A percentile compares a stretch with the other conserved stretches of the same genome.
Conservation (phyloP, 2,113 vertebrate genomes). For the Entomyzon cyanotis region DNA sequence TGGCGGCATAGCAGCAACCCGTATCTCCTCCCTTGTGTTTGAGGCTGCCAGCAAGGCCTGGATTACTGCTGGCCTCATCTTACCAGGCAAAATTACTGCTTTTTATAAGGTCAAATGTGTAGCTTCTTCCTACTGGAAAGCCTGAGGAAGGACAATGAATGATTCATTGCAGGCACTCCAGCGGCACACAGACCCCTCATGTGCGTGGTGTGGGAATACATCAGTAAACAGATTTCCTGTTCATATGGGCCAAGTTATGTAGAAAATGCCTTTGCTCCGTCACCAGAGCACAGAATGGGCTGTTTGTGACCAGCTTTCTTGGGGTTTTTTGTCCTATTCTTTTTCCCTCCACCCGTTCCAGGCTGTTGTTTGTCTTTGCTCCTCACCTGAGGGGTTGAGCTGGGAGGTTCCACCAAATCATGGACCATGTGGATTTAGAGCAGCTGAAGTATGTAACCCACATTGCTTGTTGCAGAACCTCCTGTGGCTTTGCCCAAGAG, state of each 20-base stretch:
- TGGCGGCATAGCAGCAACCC: neutral
- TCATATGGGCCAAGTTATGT: neutral
- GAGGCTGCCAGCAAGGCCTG: constrained; percentile 23
- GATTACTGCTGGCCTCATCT: neutral
- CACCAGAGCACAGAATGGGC: neutral
- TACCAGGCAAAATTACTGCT: neutral
- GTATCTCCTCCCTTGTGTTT: neutral
- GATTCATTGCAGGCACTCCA: constrained; percentile 28
- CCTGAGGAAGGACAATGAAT: constrained; percentile 31
- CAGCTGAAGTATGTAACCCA: neutral
- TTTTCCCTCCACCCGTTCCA: neutral
- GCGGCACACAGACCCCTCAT: neutral
- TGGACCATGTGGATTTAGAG: neutral
- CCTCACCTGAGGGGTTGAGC: neutral
- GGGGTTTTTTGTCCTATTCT: neutral
- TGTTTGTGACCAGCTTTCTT: constrained; percentile 8
- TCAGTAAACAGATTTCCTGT: constrained; percentile 25
- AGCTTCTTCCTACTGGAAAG: constrained; percentile 61
- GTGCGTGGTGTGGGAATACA: constrained; percentile 13
- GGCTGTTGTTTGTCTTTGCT: neutral
- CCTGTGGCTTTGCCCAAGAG: neutral
- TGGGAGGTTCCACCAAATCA: neutral
- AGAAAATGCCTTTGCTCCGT: constrained; percentile 38
- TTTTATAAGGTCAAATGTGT: constrained; percentile 57
- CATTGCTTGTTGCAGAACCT: neutral